Evolutionary conservation across 2,113 vertebrate genomes (phyloP).

Genomic region (Paracyprichromis sp.): DNA sequence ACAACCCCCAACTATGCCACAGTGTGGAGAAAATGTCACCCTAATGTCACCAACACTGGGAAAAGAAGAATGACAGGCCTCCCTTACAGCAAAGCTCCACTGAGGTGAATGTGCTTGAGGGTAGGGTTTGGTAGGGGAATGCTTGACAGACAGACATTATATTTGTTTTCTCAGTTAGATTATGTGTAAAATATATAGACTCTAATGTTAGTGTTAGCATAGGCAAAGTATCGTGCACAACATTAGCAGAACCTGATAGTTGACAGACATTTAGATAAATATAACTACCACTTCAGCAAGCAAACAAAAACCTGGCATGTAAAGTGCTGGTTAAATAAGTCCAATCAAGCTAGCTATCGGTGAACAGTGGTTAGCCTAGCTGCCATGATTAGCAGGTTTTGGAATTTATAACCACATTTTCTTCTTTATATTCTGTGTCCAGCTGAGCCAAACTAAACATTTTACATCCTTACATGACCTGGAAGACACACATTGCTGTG

Average conservation of each 20-base stretch:
- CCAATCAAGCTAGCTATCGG: not conserved
- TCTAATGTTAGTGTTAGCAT: not conserved
- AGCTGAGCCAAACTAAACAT: not conserved
- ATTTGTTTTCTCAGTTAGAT: not conserved
- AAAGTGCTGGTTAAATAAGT: not conserved
- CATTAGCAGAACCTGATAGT: not conserved
- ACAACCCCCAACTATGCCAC: constrained; percentile 33
- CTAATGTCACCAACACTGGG: constrained; percentile 52
- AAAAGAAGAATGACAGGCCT: constrained; percentile 53
- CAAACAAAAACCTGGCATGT: not conserved
- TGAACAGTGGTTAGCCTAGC: not conserved
- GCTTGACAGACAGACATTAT: not conserved
- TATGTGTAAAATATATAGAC: not conserved
- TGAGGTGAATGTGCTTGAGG: constrained; percentile 39
- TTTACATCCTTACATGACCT: not conserved
- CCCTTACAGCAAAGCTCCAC: constrained; percentile 7
- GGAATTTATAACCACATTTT: not conserved
- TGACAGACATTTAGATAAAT: not conserved
- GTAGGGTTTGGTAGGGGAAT: constrained; percentile 15
- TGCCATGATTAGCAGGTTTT: not conserved
- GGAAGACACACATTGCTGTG: not conserved
- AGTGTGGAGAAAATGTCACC: constrained; percentile 62
- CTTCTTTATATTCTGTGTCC: not conserved
- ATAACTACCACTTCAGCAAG: not conserved
- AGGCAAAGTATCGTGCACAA: not conserved